Evolutionary conservation across 2,888 invertebrate genomes (phyloP).

Genomic region (Sminthurinus aureus): DNA sequence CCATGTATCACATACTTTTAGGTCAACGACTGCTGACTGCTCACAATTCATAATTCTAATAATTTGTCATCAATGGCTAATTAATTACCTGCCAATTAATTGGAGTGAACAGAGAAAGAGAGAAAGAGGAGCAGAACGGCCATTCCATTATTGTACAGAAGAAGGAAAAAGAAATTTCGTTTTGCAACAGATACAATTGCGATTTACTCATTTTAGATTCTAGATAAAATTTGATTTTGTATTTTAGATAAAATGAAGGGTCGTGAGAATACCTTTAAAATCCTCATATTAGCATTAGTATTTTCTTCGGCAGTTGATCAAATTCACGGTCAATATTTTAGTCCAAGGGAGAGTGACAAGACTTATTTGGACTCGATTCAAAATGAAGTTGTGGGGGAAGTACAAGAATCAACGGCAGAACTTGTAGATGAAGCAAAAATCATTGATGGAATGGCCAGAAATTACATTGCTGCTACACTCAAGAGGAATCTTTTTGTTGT

Average conservation of each 20-base stretch:
- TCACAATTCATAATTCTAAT: too few relatives aligned
- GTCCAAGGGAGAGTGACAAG: constrained; percentile 51
- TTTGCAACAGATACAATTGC: too few relatives aligned
- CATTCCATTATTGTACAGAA: too few relatives aligned
- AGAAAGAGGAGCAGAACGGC: too few relatives aligned
- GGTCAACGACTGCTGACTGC: too few relatives aligned
- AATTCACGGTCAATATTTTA: constrained; percentile 47
- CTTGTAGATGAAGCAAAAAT: constrained; percentile 51
- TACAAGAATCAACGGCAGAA: constrained; percentile 40
- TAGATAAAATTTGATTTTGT: too few relatives aligned
- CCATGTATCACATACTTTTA: too few relatives aligned
- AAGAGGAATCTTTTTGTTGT: constrained; percentile 57
- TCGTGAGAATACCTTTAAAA: neutral
- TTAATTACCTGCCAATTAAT: too few relatives aligned
- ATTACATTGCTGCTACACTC: constrained; percentile 55
- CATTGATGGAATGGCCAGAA: constrained; percentile 47
- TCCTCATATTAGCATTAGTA: neutral
- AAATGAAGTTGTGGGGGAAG: constrained; percentile 44
- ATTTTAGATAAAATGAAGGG: neutral
- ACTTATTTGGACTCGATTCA: constrained; percentile 51
- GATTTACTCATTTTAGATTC: too few relatives aligned
- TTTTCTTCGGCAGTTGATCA: neutral
- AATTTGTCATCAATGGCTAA: too few relatives aligned
- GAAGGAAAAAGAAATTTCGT: too few relatives aligned
- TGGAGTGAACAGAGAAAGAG: too few relatives aligned